Conservation (phyloP, 2,888 invertebrate species). For the Morinoia aosen region DNA sequence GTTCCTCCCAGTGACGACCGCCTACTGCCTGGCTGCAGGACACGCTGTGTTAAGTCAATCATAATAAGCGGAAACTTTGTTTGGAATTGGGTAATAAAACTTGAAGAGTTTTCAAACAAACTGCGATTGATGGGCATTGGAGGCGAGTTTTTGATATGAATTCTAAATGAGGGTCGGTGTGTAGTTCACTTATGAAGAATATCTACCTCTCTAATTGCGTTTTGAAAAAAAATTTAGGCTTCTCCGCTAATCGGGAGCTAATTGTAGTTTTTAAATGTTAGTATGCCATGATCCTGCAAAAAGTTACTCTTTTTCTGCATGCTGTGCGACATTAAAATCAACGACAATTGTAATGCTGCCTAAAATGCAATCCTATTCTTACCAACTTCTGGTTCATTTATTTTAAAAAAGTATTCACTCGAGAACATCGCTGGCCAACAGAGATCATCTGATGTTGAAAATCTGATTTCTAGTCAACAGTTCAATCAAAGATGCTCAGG, state of each 20-base stretch:
- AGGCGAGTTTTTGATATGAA: not conserved
- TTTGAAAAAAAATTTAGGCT: not conserved
- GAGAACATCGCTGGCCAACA: not conserved
- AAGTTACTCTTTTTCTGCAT: no score
- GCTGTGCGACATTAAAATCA: no score
- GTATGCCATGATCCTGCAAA: no score
- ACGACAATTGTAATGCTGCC: not conserved
- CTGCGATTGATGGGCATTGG: not conserved
- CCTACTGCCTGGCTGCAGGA: not conserved
- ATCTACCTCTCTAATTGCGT: not conserved
- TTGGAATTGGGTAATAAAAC: slow-evolving; percentile 21
- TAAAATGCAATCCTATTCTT: not conserved
- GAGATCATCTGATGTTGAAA: not conserved
- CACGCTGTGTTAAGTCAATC: not conserved
- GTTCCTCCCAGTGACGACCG: not conserved
- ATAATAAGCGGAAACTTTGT: slow-evolving; percentile 13
- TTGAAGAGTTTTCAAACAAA: slow-evolving; percentile 27
- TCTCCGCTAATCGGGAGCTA: not conserved
- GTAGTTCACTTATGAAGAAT: not conserved
- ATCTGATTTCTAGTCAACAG: not conserved
- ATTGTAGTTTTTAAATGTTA: no score
- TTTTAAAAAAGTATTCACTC: not conserved
- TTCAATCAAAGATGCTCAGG: not conserved
- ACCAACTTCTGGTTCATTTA: not conserved
- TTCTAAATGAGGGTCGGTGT: not conserved